These are phyloP conservation scores for Galbula dea DNA, from an alignment of 2,113 vertebrate species.

Conservation along the genomic window DNA sequence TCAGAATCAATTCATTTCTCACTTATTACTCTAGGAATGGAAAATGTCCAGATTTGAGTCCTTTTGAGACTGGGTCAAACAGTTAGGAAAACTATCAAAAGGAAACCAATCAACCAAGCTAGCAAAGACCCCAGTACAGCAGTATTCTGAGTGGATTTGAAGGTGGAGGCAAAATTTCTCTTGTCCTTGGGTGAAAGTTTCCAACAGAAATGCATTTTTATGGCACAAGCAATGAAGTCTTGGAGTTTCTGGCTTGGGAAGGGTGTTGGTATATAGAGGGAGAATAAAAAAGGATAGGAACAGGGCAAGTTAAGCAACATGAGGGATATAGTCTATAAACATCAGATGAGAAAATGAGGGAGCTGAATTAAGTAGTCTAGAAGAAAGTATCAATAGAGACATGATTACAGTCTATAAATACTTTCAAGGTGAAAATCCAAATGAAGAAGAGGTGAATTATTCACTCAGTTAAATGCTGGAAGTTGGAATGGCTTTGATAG, in stretches of 20 bases:
- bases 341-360: conserved; percentile 18
- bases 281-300: neutral
- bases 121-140: neutral
- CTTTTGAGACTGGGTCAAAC: neutral
- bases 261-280: neutral
- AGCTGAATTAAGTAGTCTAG: conserved; percentile 37
- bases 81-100: neutral
- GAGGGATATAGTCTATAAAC: neutral
- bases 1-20: neutral
- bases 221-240: neutral
- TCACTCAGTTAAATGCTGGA: neutral
- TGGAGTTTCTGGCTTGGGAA: neutral
- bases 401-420: conserved; percentile 49
- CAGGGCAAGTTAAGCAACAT: neutral
- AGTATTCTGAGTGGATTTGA: neutral
- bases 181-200: neutral
- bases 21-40: neutral
- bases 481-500: neutral
- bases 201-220: neutral
- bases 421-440: conserved; percentile 59
- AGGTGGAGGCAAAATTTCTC: neutral
- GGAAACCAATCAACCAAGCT: neutral
- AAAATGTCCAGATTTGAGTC: neutral
- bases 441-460: conserved; percentile 52
- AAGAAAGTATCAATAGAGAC: conserved; percentile 16